Evolutionary conservation across 2,797 vertebrate species (phyloP), one percentile per base, ranked within the genome.

Genomic region (Typhlichthys eigenmanni): DNA sequence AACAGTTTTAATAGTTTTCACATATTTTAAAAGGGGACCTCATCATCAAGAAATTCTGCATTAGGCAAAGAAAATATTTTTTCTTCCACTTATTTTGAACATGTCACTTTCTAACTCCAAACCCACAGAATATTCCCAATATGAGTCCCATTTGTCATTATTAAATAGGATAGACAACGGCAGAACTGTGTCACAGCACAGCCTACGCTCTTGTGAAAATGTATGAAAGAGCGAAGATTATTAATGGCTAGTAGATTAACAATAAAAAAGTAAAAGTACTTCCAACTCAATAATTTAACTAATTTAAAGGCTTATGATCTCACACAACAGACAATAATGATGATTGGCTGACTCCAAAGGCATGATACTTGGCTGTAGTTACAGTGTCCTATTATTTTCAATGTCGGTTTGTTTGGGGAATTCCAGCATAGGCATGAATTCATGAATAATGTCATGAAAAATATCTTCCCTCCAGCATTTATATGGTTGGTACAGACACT

Each of bases 141-240:
- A 80, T 86, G 69, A 70, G 70, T 13, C 78, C 70, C 79, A 67
- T 89, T 74, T 47, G 64, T 89, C 88, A 85, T 86, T 80, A 80
- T 90, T 86, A 86, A 78, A 81, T 73, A 60, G 66, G 68, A 58
- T 16, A 0, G 62, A 68, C 70, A 58, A 32, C 0, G 68, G 55
- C 67, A 79, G 71, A 8, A 43, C 24, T 86, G 72, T 79, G 74
- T 86, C 77, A 80, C 72, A 76, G 61, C 78, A 80, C 72, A 76
- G 61, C 78, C 83, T 81, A 75, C 68, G 65, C 75, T 74, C 75
- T 66, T 19, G 62, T 64, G 52, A 66, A 43, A 79, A 78, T 67
- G 71, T 81, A 71, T 70, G 74, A 81, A 76, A 58, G 51, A 78
- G 60, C 45, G 38, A 43, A 43, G 38, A 43, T 55, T 17, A 38